Conservation (phyloP, 2,797 vertebrate species). For the Cynodonichthys magdalenae region DNA sequence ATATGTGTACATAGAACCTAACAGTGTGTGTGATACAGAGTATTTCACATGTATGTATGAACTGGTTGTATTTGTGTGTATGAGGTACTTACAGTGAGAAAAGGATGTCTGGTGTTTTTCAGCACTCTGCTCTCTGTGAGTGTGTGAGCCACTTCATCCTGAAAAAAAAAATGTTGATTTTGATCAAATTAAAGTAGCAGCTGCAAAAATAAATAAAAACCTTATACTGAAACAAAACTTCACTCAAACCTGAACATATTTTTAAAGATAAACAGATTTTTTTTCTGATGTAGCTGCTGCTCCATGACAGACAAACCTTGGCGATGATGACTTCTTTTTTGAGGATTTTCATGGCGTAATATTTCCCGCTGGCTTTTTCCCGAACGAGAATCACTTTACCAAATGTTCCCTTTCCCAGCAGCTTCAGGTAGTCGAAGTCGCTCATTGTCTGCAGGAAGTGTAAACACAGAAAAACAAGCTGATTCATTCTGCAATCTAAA, state of each 20-base stretch:
- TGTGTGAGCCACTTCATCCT: slow-evolving; percentile 98
- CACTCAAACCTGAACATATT: not conserved
- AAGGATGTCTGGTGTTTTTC: slow-evolving; percentile 96
- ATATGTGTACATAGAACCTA: slow-evolving; percentile 50
- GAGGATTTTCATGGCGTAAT: slow-evolving; percentile 98
- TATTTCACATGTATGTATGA: too few species aligned
- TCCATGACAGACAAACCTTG: slow-evolving; percentile 81
- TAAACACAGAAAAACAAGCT: slow-evolving; percentile 8
- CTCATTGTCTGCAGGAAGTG: slow-evolving; percentile 89
- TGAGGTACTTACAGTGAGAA: slow-evolving; percentile 91
- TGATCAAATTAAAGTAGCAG: slow-evolving; percentile 5
- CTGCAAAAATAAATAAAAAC: slow-evolving; percentile 5
- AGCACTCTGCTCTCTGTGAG: slow-evolving; percentile 97
- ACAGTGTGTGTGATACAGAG: slow-evolving; percentile 12
- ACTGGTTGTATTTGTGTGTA: not conserved
- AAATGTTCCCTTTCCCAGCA: slow-evolving; percentile 97
- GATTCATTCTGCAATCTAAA: not conserved
- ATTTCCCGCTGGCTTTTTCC: slow-evolving; percentile 98
- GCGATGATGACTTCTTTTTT: slow-evolving; percentile 99
- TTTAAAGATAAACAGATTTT: not conserved
- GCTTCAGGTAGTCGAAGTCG: slow-evolving; percentile 99
- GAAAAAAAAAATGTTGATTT: slow-evolving; percentile 20
- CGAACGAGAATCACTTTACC: slow-evolving; percentile 97
- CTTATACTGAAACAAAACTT: not conserved
- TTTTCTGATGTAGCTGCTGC: not conserved